phyloP scores from a whole-genome alignment of 1,140 invertebrate species.

The Parasteatoda tepidariorum region DNA sequence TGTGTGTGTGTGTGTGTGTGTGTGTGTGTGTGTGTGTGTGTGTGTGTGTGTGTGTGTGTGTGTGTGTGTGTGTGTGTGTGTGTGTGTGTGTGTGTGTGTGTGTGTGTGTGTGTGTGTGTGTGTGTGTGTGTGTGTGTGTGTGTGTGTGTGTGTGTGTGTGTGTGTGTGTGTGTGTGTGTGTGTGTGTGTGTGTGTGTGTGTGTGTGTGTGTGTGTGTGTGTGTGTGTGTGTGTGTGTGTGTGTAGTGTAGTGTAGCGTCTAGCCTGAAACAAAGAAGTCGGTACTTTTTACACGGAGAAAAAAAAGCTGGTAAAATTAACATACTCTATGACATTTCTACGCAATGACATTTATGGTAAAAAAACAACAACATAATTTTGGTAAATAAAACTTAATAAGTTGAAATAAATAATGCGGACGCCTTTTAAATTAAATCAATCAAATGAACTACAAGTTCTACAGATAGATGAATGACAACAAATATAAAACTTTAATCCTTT shows the following conservation, averaged over 20 bases:
- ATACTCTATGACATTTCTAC: too few relatives aligned
- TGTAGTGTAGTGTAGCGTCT: not conserved
- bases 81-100: slow-evolving; percentile 13
- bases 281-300: too few relatives aligned
- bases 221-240: slow-evolving; percentile 7
- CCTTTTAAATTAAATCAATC: too few relatives aligned
- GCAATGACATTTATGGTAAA: too few relatives aligned
- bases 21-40: slow-evolving; percentile 13
- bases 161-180: slow-evolving; percentile 13
- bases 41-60: slow-evolving; percentile 13
- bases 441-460: too few relatives aligned
- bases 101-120: slow-evolving; percentile 13
- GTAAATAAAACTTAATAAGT: too few relatives aligned
- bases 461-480: too few relatives aligned
- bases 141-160: slow-evolving; percentile 13
- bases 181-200: slow-evolving; percentile 4
- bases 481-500: too few relatives aligned
- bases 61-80: slow-evolving; percentile 13
- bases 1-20: slow-evolving; percentile 13
- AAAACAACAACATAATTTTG: too few relatives aligned
- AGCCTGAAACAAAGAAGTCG: too few relatives aligned
- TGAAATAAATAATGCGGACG: too few relatives aligned
- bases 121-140: slow-evolving; percentile 13
- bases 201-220: slow-evolving; percentile 4
- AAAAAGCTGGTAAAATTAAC: too few relatives aligned